Base-by-base conservation (phyloP, 2,113 vertebrate genomes). In the Hystrix brachyura region DNA sequence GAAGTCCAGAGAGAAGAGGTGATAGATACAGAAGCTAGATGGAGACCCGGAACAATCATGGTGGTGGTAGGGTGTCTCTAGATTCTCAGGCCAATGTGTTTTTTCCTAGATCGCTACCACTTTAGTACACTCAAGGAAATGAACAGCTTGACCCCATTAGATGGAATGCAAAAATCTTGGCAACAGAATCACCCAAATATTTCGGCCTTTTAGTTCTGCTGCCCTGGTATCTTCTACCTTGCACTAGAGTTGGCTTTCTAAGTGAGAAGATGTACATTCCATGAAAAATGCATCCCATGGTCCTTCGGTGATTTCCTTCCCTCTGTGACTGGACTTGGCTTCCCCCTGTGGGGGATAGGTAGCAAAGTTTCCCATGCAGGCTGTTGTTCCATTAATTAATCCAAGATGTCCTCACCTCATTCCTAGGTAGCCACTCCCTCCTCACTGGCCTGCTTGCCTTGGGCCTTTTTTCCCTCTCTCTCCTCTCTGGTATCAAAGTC, bases 251-350 rank as follows among this genome's bases (percentile, higher is more conserved):
- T 84, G 10, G 12, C 34, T 86, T 86, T 32, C 3, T 38, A 43
- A 32, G 13, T 0, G 7, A 12, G 32, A 85, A 84, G 25, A 51
- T 10, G 82, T 1, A 1, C 13, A 8, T 43, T 25, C 4, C 19
- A n/a, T 21, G 57, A 19, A 46, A 34, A 12, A 10, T 3, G 13
- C 1, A 0, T 25, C 0, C 0, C 4, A 27, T 3, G 0, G 18
- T 57, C 55, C 2, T 69, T 14, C 14, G 3, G 19, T 21, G 48
- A 27, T 18, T 10, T 25, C 89, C 34, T 9, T 67, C 29, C 15
- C 7, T n/a, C 60, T 2, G 3, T 0, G 19, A n/a, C 76, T 38
- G 43, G 55, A 34, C 18, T 34, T 62, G 13, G 21, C 46, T 34
- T 3, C 14, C 46, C 79, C 32, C 12, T 5, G 0, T 15, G 48